Evolutionary conservation across 1,140 invertebrate species (phyloP), one percentile per base, ranked within the genome.

Genomic region (Cardiocondyla obscurior): DNA sequence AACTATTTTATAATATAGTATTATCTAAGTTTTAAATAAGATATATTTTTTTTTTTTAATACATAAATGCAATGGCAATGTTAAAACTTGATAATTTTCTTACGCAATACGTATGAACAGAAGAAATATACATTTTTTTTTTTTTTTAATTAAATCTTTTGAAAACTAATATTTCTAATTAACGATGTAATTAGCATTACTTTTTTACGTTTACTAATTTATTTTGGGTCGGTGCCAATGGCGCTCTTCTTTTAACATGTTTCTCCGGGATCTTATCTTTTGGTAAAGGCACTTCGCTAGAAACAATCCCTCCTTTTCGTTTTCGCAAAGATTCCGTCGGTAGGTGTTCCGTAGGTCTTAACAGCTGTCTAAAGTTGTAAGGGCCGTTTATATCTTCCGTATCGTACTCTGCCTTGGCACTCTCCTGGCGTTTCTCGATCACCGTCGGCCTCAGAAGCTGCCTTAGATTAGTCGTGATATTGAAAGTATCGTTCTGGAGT

Each of bases 251-350:
- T 28, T 94, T 93, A 7, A 93, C 85, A n/a, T 93, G 90, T 64
- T 93, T 94, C 46, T 91, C 91, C 6, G 89, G 70, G 12, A 89
- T 33, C 42, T 86, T 90, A n/a, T 91, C 86, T 51, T 88, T 92
- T 6, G 83, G 25, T 2, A 81, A 44, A 0, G 79, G 44, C 16
- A 81, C 67, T 16, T 87, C 89, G 25, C 90, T 91, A 19, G 82
- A 83, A 33, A 79, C 87, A 0, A 89, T 46, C 5, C 83, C 89
- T 2, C 95, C 95, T 90, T 96, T 96, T n/a, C 96, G 93, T 89
- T 96, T 96, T n/a, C 96, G 93, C 16, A 97, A 91, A 33, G 96
- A 97, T 86, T 96, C 96, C 0, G 96, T 97, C 0, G 96, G 96
- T 6, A 96, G 95, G 83, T 95, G 94, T 69, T 96, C 94, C 0